Conservation (phyloP, 2,113 vertebrate species). For the Noctilio leporinus region DNA sequence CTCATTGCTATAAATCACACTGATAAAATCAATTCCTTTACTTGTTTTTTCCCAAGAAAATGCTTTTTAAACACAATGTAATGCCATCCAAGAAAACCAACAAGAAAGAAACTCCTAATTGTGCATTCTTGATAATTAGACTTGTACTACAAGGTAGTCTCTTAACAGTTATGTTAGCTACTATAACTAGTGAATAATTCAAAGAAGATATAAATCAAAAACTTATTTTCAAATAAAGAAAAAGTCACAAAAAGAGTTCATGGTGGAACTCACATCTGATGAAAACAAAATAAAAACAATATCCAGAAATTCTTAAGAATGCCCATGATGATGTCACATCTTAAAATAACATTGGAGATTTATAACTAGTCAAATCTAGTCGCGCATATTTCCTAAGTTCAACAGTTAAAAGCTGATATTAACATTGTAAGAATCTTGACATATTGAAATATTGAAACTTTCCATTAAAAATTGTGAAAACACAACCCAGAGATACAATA, state of each 20-base stretch:
- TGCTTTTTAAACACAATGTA: constrained; percentile 37
- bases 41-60: constrained; percentile 63
- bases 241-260: constrained; percentile 28
- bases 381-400: constrained; percentile 27
- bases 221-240: constrained; percentile 50
- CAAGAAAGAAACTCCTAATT: background rate
- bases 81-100: constrained; percentile 22
- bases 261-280: constrained; percentile 25
- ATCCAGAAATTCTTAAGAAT: constrained; percentile 53
- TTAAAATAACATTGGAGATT: constrained; percentile 56
- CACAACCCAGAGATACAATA: background rate
- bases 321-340: constrained; percentile 23
- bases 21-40: constrained; percentile 45
- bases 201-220: constrained; percentile 60
- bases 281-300: constrained; percentile 60
- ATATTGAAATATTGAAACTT: constrained; percentile 1
- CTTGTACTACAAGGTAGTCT: background rate
- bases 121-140: background rate
- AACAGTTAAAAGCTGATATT: constrained; percentile 22
- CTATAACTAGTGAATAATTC: constrained; percentile 52
- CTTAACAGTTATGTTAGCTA: constrained; percentile 14
- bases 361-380: constrained; percentile 40
- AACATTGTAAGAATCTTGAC: constrained; percentile 16
- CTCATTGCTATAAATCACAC: background rate
- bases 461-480: constrained; percentile 31